Percentiles rank a stretch among this genome's conserved stretches.
phyloP scores from a whole-genome alignment of 2,888 invertebrate genomes.

The Melinaea menophilus region DNA sequence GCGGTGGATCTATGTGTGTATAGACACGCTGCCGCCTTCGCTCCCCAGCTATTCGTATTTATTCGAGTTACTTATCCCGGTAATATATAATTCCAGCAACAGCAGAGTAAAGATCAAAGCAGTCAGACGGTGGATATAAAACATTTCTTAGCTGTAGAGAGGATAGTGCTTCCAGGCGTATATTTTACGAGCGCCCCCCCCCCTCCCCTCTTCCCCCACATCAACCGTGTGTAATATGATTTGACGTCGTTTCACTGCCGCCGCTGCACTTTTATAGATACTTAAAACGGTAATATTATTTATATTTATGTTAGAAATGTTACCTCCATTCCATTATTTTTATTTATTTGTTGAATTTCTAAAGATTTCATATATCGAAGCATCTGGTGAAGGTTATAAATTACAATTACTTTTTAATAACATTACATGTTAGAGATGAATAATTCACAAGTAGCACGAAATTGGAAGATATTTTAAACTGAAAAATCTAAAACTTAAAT shows the following conservation, averaged over 20 bases:
- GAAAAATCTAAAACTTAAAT: no score
- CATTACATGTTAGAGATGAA: no score
- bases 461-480: no score
- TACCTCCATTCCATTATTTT: not conserved
- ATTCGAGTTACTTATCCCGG: not conserved
- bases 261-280: slow-evolving; percentile 8
- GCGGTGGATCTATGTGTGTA: no score
- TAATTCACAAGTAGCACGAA: no score
- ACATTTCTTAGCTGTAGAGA: slow-evolving; percentile 5
- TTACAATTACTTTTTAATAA: no score
- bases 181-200: slow-evolving; percentile 20
- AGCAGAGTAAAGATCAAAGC: not conserved
- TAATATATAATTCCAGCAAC: not conserved
- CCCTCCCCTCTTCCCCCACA: slow-evolving; percentile 13
- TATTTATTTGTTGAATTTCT: no score
- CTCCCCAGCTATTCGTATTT: no score
- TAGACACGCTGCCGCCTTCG: no score
- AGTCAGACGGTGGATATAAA: slow-evolving; percentile 7
- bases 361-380: no score
- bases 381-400: no score
- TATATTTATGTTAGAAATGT: not conserved
- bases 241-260: slow-evolving; percentile 17
- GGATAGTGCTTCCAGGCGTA: no score
- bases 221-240: slow-evolving; percentile 17
- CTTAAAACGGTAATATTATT: slow-evolving; percentile 6